Conservation (phyloP, 2,888 invertebrate species). For the Tineola bisselliella region DNA sequence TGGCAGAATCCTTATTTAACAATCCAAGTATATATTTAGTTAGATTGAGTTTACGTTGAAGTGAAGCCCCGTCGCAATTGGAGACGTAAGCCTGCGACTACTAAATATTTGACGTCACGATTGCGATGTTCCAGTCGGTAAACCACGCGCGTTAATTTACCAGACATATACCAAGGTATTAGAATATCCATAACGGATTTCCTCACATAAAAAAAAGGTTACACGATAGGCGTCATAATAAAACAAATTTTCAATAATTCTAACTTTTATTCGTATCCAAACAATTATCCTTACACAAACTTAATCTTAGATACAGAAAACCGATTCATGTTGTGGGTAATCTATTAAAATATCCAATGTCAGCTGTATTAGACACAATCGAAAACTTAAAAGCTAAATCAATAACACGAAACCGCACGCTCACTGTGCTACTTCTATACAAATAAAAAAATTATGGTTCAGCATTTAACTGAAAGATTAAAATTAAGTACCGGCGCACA, state of each 20-base stretch:
- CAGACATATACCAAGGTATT: too few species aligned
- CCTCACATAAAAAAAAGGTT: too few species aligned
- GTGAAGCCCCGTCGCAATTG: too few species aligned
- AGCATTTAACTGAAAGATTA: not conserved
- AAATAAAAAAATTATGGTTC: not conserved
- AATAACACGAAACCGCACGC: constrained; percentile 56
- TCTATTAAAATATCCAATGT: constrained; percentile 5
- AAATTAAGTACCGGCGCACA: not conserved
- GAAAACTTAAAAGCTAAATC: constrained; percentile 30
- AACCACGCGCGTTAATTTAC: too few species aligned
- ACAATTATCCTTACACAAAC: constrained; percentile 46
- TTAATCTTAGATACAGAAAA: constrained; percentile 30
- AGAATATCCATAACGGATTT: too few species aligned
- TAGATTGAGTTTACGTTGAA: too few species aligned
- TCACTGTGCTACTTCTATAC: constrained; percentile 27
- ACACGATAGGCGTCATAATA: not conserved
- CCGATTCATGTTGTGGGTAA: not conserved
- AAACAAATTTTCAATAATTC: constrained; percentile 21
- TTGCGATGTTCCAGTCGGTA: too few species aligned
- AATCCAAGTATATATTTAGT: too few species aligned
- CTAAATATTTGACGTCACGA: too few species aligned
- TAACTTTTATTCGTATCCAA: constrained; percentile 62
- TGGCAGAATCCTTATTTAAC: too few species aligned
- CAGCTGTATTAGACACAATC: not conserved
- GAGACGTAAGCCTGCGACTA: too few species aligned